Evolutionary conservation across 2,797 vertebrate genomes (phyloP).

Genomic region (Microchirus variegatus): DNA sequence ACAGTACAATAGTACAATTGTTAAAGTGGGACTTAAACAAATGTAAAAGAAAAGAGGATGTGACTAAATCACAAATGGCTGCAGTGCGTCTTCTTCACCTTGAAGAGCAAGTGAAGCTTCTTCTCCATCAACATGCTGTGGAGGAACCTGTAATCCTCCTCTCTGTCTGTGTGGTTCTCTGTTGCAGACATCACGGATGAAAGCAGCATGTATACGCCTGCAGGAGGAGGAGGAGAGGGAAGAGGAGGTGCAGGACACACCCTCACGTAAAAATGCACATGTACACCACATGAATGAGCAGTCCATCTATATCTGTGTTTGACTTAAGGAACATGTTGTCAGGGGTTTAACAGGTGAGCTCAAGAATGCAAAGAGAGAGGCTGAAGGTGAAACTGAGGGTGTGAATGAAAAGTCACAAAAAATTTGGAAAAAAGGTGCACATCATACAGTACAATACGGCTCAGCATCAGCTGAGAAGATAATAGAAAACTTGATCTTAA

Average conservation of each 20-base stretch:
- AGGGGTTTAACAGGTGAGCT: conserved; percentile 26
- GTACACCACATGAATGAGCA: background rate
- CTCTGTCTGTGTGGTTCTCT: conserved; percentile 87
- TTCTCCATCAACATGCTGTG: conserved; percentile 95
- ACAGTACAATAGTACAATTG: no score
- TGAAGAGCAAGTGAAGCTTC: conserved; percentile 93
- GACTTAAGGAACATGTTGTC: conserved; percentile 21
- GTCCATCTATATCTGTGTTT: conserved; percentile 17
- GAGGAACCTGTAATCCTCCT: conserved; percentile 95
- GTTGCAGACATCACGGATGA: conserved; percentile 87
- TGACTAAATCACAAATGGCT: background rate
- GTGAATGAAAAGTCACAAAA: conserved; percentile 1
- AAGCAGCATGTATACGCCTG: conserved; percentile 86
- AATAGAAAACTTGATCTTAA: conserved; percentile 3
- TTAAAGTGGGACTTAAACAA: no score
- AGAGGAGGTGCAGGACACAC: conserved; percentile 39
- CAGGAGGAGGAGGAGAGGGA: conserved; percentile 43
- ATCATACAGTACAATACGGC: conserved; percentile 14
- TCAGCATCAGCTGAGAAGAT: conserved; percentile 40
- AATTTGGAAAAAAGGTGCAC: background rate
- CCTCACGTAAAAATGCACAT: conserved; percentile 9
- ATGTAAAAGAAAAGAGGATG: background rate
- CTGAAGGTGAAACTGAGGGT: conserved; percentile 35
- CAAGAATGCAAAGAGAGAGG: conserved; percentile 21
- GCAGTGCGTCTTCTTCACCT: conserved; percentile 56